phyloP scores from a whole-genome alignment of 2,113 vertebrate species.

The Saimiri boliviensis region DNA sequence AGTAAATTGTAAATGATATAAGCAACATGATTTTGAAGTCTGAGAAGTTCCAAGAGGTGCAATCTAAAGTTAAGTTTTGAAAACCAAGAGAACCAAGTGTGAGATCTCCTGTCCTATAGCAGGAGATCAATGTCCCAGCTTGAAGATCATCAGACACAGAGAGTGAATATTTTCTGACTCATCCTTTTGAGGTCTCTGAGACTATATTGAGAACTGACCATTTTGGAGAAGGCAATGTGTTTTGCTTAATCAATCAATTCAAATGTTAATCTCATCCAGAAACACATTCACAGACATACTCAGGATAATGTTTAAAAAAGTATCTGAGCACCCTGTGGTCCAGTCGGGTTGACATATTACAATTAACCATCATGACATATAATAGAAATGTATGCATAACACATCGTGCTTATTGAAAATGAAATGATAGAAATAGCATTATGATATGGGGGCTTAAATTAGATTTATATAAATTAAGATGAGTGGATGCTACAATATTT shows the following conservation, averaged over 20 bases:
- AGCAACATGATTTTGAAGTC: neutral
- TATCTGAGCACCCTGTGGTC: neutral
- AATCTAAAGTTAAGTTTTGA: neutral
- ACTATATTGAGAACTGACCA: neutral
- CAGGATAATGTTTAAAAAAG: neutral
- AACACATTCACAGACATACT: neutral
- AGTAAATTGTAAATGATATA: conserved; percentile 30
- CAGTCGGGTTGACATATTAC: neutral
- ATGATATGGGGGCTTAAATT: neutral
- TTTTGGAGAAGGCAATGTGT: neutral
- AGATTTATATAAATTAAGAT: neutral
- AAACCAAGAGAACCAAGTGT: neutral
- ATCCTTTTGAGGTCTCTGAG: neutral
- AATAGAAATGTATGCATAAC: neutral
- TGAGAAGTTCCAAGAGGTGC: neutral
- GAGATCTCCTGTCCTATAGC: neutral
- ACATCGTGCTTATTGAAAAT: neutral
- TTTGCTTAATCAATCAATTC: neutral
- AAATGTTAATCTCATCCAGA: neutral
- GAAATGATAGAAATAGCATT: neutral
- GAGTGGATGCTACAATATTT: neutral
- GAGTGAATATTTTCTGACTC: neutral
- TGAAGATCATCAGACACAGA: neutral
- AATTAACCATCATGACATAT: neutral
- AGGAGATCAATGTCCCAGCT: neutral